Evolutionary conservation across 1,140 invertebrate genomes (phyloP), one percentile per base, ranked within the genome.

Genomic region (Anthonomus grandis): DNA sequence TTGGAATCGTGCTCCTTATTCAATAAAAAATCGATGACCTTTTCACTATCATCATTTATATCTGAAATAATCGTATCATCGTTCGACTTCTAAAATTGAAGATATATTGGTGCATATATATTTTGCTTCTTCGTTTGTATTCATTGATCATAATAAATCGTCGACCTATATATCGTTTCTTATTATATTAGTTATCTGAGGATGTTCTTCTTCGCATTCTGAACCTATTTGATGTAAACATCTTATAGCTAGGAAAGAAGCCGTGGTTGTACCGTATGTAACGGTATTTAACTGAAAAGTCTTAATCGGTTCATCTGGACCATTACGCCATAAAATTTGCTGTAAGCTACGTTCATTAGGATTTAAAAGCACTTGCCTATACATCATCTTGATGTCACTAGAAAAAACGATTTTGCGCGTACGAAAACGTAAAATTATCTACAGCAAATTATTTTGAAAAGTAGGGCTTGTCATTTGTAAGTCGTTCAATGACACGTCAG

Each of bases 341-440:
- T 75, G 71, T n/a, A 69, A 62, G 23, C 67, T 39, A 22, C 44
- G 19, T 57, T 74, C 63, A 25, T 68, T n/a, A n/a, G n/a, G n/a
- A n/a, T n/a, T n/a, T n/a, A n/a, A n/a, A n/a, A n/a, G n/a, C n/a
- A n/a, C n/a, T n/a, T n/a, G n/a, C n/a, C n/a, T n/a, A n/a, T n/a
- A n/a, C n/a, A n/a, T n/a, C n/a, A n/a, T n/a, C n/a, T n/a, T n/a
- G n/a, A n/a, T n/a, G n/a, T n/a, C n/a, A n/a, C n/a, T n/a, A n/a
- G n/a, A n/a, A n/a, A n/a, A 56, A n/a, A 54, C 27, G 31, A 65
- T 10, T n/a, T 75, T 55, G 19, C 59, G n/a, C 1, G 75, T 63
- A n/a, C 55, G 72, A 66, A 75, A 78, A 37, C 74, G 65, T 15
- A 77, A 51, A 4, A 78, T 19, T 42, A 77, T 64, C 19, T 60